phyloP scores from a whole-genome alignment of 53 echinoderm and acorn worm species.

The Glandiceps talaboti region DNA sequence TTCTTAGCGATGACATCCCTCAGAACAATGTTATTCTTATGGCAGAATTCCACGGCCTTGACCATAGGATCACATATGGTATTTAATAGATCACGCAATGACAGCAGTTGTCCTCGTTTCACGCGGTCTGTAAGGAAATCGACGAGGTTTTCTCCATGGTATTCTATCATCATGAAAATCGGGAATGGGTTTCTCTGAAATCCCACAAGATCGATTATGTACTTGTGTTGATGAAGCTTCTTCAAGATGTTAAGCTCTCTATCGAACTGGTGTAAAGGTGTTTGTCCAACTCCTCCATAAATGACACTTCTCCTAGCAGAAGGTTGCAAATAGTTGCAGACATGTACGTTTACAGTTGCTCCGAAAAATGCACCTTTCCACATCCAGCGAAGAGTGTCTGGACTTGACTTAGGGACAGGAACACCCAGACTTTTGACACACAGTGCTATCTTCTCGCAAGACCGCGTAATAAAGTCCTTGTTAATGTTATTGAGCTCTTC shows the following conservation, averaged over 20 bases:
- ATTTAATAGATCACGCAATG: neutral
- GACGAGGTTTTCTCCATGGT: neutral
- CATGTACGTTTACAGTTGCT: neutral
- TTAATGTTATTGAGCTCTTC: neutral
- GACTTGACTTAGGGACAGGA: neutral
- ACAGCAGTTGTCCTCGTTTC: neutral
- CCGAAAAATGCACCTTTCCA: neutral
- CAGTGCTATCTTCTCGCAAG: neutral
- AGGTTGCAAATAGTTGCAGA: neutral
- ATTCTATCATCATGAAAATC: neutral
- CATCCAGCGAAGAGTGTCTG: neutral
- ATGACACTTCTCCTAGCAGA: neutral
- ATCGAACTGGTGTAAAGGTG: neutral
- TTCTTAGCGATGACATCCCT: neutral
- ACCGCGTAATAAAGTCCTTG: neutral
- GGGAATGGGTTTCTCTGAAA: neutral
- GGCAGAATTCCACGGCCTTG: neutral
- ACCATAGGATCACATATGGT: neutral
- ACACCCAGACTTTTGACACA: neutral
- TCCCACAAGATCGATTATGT: neutral
- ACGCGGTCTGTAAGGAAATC: neutral
- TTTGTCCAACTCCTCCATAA: neutral
- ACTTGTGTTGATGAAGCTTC: neutral
- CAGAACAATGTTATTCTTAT: neutral
- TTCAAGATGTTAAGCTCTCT: neutral